Evolutionary conservation across 1,140 invertebrate species (phyloP), one percentile per base, ranked within the genome.

Genomic region (Drosophila novamexicana): DNA sequence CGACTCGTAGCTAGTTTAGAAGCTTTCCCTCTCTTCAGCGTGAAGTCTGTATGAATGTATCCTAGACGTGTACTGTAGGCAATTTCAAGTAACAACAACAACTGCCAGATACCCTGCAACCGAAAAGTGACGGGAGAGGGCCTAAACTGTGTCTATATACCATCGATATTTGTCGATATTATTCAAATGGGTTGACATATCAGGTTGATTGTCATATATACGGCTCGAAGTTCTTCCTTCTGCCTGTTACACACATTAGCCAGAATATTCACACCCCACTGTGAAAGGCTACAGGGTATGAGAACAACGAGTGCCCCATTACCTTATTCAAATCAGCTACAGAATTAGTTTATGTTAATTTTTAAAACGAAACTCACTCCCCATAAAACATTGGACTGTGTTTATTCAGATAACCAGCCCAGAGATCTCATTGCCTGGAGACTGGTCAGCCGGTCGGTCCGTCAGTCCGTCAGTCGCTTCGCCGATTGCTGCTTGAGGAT

Each of bases 331-430:
- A 89, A 89, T 89, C 81, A 90, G 85, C 84, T 77, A 89, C 68
- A 61, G 81, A 89, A 89, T 89, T 89, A 89, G 84, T 89, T 89
- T 88, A 89, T 88, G 84, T 77, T 89, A 88, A 88, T 88, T 88
- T 81, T 75, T 58, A 62, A 67, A 75, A 77, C 68, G 45, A 52
- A 56, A 62, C 70, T 61, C 67, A 37, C 54, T 12, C 36, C 37
- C 18, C 50, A 71, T 18, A 52, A 52, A 49, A 52, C 54, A 66
- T 54, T 75, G 63, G 64, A 72, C 70, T 83, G 61, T 82, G 80
- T 82, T 84, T 84, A 73, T 84, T 84, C 79, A 84, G 80, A 83
- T 83, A 83, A 84, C 61, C 47, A 57, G 57, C 39, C 59, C 53
- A 47, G 40, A 49, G 63, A 67, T 63, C 66, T 69, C 65, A 61